phyloP scores from a whole-genome alignment of 1,140 invertebrate genomes.

The Caenorhabditis inopinata region DNA sequence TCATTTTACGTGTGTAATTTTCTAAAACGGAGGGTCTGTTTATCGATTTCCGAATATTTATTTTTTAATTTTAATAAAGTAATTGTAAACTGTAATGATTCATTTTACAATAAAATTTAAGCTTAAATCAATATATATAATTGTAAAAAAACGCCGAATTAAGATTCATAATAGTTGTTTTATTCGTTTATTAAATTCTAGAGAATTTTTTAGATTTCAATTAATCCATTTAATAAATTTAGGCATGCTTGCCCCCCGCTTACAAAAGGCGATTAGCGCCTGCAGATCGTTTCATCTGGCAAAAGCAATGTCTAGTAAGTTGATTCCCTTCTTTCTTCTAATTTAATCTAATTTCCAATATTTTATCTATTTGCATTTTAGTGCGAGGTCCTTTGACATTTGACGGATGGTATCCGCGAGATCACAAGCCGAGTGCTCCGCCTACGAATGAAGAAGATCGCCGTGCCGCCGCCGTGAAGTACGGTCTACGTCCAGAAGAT shows the following conservation, averaged over 20 bases:
- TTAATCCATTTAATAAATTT: neutral
- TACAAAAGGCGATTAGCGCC: constrained; percentile 11
- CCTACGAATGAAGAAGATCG: constrained; percentile 63
- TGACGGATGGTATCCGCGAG: constrained; percentile 60
- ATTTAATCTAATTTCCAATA: neutral
- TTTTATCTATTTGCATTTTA: constrained; percentile 1
- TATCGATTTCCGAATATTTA: neutral
- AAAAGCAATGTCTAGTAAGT: constrained; percentile 12
- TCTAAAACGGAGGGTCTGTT: neutral
- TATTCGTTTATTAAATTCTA: too few relatives aligned
- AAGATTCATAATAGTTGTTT: too few relatives aligned
- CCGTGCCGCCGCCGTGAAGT: constrained; percentile 60
- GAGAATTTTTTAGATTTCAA: neutral
- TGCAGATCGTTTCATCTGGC: constrained; percentile 13
- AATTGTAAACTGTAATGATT: too few relatives aligned
- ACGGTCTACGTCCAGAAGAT: constrained; percentile 63
- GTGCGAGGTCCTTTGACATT: constrained; percentile 56
- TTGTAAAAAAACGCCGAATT: too few relatives aligned
- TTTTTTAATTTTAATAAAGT: too few relatives aligned
- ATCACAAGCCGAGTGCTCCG: constrained; percentile 60
- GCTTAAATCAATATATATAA: too few relatives aligned
- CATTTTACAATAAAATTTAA: too few relatives aligned
- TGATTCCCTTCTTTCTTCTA: neutral
- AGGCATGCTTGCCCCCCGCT: constrained; percentile 26
- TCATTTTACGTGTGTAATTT: neutral